Conservation (phyloP, 2,797 vertebrate species). For the Enteromius radiatus region DNA sequence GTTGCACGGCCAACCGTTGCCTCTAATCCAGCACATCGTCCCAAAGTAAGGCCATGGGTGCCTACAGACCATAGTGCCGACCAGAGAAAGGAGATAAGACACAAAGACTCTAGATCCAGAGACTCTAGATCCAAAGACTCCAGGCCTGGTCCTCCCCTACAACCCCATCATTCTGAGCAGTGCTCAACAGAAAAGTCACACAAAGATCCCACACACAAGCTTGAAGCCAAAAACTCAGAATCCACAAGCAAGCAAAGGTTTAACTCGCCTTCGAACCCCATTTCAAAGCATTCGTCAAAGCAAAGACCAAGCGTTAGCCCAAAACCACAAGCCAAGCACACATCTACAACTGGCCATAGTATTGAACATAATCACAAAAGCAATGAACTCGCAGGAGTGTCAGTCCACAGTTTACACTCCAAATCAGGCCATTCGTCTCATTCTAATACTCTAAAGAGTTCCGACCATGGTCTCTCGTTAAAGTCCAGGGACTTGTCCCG, state of each 20-base stretch:
- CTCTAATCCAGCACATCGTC: conserved; percentile 62
- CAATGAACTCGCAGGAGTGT: conserved; percentile 59
- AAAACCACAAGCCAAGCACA: conserved; percentile 57
- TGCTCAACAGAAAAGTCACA: conserved; percentile 59
- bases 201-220: conserved; percentile 51
- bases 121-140: conserved; percentile 58
- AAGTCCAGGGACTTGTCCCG: conserved; percentile 64
- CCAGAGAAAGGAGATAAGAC: conserved; percentile 50
- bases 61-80: conserved; percentile 57
- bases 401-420: conserved; percentile 51
- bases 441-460: conserved; percentile 59
- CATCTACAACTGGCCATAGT: conserved; percentile 50
- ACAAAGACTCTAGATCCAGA: conserved; percentile 50
- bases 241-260: conserved; percentile 54
- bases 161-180: conserved; percentile 48
- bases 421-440: conserved; percentile 62
- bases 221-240: conserved; percentile 48
- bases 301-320: conserved; percentile 41
- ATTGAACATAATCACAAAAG: conserved; percentile 60
- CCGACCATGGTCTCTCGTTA: conserved; percentile 53
- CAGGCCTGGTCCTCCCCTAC: conserved; percentile 49
- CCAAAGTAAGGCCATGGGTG: conserved; percentile 69
- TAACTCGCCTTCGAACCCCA: conserved; percentile 55
- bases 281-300: conserved; percentile 36
- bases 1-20: conserved; percentile 54